phyloP scores from a whole-genome alignment of 2,113 vertebrate species.

The Cervus canadensis region DNA sequence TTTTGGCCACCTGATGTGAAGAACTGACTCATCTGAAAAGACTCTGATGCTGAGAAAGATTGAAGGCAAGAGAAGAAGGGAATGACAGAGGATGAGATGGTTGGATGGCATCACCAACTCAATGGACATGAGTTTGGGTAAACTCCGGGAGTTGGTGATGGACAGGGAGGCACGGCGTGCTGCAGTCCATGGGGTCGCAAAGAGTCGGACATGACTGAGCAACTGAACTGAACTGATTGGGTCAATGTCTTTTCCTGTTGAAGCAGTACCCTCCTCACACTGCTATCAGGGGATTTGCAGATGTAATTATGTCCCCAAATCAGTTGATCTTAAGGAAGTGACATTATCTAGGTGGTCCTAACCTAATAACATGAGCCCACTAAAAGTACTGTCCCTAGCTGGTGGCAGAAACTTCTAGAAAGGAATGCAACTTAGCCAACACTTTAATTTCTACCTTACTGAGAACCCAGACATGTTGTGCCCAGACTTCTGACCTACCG shows the following conservation, averaged over 20 bases:
- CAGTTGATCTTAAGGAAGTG: background rate
- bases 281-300: background rate
- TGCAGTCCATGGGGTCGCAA: fast-evolving
- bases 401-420: background rate
- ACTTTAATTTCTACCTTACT: background rate
- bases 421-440: background rate
- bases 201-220: background rate
- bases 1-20: background rate
- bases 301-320: background rate
- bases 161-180: fast-evolving
- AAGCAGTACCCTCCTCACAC: background rate
- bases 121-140: background rate
- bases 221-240: background rate
- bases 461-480: background rate
- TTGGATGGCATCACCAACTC: background rate
- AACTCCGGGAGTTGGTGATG: background rate
- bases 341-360: background rate
- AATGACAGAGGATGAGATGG: background rate
- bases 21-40: background rate
- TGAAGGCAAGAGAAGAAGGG: background rate
- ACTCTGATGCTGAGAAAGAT: background rate
- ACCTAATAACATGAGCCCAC: background rate
- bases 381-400: background rate
- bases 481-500: background rate
- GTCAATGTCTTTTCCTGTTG: background rate